Evolutionary conservation across 1,140 invertebrate genomes (phyloP).

Genomic region (Hetaerina americana): DNA sequence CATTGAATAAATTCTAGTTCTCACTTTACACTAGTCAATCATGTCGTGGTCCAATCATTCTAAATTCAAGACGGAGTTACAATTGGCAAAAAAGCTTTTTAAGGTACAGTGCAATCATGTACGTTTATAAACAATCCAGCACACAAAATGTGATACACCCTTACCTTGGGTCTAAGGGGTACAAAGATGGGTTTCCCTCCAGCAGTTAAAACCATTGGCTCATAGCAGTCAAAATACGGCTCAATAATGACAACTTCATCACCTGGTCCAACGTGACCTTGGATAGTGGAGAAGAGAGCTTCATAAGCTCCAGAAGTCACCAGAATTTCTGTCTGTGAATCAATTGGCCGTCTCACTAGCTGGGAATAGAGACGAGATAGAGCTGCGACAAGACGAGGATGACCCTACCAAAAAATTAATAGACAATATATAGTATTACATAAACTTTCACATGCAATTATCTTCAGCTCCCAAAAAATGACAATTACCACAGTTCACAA

Average conservation of each 20-base stretch:
- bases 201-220: constrained; percentile 80
- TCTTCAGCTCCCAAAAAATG: too few relatives aligned
- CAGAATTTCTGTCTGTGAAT: constrained; percentile 73
- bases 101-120: not conserved
- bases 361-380: constrained; percentile 75
- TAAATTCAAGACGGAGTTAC: not conserved
- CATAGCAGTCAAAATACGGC: constrained; percentile 97
- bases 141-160: constrained; percentile 15
- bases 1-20: too few relatives aligned
- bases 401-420: too few relatives aligned
- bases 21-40: too few relatives aligned
- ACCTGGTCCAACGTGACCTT: constrained; percentile 70
- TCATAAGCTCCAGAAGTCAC: constrained; percentile 89
- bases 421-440: too few relatives aligned
- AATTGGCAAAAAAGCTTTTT: not conserved
- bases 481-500: too few relatives aligned
- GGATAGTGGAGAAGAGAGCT: constrained; percentile 68
- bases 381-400: constrained; percentile 75
- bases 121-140: not conserved
- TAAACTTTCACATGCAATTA: too few relatives aligned
- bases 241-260: constrained; percentile 96
- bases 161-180: constrained; percentile 61
- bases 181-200: constrained; percentile 81
- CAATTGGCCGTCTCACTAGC: constrained; percentile 55
- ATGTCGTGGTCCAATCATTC: constrained; percentile 22